Evolutionary conservation across 2,888 invertebrate species (phyloP), one percentile per base, ranked within the genome.

Genomic region (Lottia gigantea): DNA sequence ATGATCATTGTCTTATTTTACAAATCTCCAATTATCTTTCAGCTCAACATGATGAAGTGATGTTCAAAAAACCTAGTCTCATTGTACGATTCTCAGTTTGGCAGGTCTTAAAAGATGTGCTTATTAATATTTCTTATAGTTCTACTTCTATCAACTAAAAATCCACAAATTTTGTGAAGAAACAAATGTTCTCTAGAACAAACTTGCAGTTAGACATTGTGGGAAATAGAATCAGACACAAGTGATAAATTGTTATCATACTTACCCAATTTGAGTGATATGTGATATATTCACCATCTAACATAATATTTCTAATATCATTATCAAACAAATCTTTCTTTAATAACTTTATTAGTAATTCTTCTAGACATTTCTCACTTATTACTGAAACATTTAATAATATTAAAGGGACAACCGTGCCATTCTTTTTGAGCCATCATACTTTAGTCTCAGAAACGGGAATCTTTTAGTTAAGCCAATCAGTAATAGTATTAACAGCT

Each of bases 41-140:
- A 65, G 65, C 46, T 46, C 46, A 45, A 40, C 23, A 16, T 45
- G 40, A 11, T 65, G n/a, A 19, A 3, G 46, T 46, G 19, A 1
- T 15, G 45, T 8, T 65, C 46, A 45, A 11, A 45, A 65, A 45
- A 23, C 45, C 46, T 45, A 45, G 45, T 65, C 65, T 45, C 65
- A 40, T 14, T 65, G 65, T 46, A 45, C 16, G 19, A 8, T 46
- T 45, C 46, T 16, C 46, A 46, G 16, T 65, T 25, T 19, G 8
- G 23, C 46, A 12, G 6, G 7, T 1, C 11, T 6, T 19, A 46
- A n/a, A n/a, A n/a, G n/a, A n/a, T n/a, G n/a, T n/a, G n/a, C n/a
- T n/a, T n/a, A n/a, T n/a, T n/a, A n/a, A n/a, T n/a, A n/a, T n/a
- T n/a, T n/a, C n/a, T n/a, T n/a, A n/a, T n/a, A n/a, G n/a, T n/a